Conservation (phyloP, 2,888 invertebrate genomes). For the Thera obeliscata region DNA sequence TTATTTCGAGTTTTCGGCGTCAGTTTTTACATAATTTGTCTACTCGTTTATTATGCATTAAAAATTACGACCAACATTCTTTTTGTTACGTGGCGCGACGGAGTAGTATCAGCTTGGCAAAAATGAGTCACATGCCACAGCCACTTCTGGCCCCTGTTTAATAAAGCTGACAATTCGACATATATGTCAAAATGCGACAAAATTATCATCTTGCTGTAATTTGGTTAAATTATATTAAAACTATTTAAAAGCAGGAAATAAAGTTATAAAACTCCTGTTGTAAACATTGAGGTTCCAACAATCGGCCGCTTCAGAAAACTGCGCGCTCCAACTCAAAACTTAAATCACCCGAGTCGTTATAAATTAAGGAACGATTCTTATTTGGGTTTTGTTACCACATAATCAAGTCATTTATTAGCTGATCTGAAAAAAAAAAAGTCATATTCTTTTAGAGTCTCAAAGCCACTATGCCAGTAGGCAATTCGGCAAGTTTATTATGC, state of each 20-base stretch:
- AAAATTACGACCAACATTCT: background rate
- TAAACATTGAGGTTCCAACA: conserved; percentile 23
- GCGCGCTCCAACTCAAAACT: conserved; percentile 45
- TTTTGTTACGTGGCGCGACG: too few relatives aligned
- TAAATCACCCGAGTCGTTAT: conserved; percentile 58
- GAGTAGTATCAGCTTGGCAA: too few relatives aligned
- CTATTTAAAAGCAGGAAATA: conserved; percentile 3
- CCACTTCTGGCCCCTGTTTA: too few relatives aligned
- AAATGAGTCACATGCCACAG: too few relatives aligned
- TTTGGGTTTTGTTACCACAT: too few relatives aligned
- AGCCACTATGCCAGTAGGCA: too few relatives aligned
- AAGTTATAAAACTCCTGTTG: conserved; percentile 13
- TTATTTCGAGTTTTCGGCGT: conserved; percentile 53
- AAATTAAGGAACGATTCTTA: conserved; percentile 54
- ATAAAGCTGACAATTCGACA: too few relatives aligned
- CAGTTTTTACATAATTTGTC: conserved; percentile 48
- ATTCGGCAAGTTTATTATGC: too few relatives aligned
- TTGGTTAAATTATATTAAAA: background rate
- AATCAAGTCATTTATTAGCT: too few relatives aligned
- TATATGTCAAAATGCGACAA: too few relatives aligned
- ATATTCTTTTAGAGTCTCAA: too few relatives aligned
- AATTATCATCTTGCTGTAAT: background rate
- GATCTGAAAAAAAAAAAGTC: too few relatives aligned
- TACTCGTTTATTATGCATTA: conserved; percentile 37
- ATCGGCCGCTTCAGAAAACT: conserved; percentile 33